Percentiles rank a stretch among this genome's conserved stretches.
These are phyloP conservation scores for Catharus ustulatus DNA, from an alignment of 2,797 vertebrate genomes.

Conservation along the genomic window DNA sequence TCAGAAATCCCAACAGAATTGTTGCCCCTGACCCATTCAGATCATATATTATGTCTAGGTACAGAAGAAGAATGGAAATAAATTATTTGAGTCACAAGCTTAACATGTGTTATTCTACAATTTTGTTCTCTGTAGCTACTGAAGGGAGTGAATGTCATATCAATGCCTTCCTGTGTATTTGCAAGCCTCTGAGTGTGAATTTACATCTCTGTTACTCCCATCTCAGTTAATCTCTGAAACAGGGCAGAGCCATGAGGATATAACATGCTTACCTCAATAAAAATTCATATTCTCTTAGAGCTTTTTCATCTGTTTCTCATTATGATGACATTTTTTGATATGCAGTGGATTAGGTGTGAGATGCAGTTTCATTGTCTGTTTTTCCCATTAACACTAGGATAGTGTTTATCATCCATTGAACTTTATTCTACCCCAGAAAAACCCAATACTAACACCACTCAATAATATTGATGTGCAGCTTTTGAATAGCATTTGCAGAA, in stretches of 20 bases:
- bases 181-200: background rate
- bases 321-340: background rate
- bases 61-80: background rate
- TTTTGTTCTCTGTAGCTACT: background rate
- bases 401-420: background rate
- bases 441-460: background rate
- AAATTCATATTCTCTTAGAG: background rate
- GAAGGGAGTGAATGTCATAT: background rate
- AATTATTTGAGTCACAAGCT: background rate
- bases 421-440: background rate
- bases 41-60: background rate
- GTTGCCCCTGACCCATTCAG: background rate
- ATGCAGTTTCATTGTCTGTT: background rate
- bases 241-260: background rate
- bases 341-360: background rate
- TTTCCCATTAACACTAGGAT: background rate
- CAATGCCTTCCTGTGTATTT: background rate
- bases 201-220: background rate
- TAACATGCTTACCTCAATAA: background rate
- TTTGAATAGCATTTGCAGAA: background rate
- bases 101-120: background rate
- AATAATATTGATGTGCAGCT: background rate
- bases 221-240: background rate
- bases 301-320: background rate
- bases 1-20: background rate